phyloP scores from a whole-genome alignment of 2,797 vertebrate species.

The Microctenopoma stevenorrisi region DNA sequence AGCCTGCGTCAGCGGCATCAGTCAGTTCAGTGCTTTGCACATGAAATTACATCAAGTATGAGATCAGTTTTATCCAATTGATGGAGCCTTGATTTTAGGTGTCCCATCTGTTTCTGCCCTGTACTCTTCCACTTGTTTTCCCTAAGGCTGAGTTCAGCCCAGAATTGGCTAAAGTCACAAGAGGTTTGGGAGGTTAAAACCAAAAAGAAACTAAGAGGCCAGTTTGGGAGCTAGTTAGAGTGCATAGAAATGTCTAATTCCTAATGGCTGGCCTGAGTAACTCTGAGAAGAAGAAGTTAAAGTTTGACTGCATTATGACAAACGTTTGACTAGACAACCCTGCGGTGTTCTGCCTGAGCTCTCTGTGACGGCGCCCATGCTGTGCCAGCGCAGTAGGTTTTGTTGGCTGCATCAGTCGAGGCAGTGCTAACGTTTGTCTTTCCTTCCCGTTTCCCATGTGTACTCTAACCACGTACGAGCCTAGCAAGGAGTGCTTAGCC shows the following conservation, averaged over 20 bases:
- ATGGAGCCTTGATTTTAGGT: not conserved
- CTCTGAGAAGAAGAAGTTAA: not conserved
- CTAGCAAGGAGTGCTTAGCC: not conserved
- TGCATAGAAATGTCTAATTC: not conserved
- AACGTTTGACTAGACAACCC: not conserved
- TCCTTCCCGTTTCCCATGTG: not conserved
- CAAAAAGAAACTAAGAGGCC: slow-evolving; percentile 4
- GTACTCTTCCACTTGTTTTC: not conserved
- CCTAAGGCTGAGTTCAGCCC: slow-evolving; percentile 13
- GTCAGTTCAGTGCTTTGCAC: not conserved
- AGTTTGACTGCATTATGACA: not conserved
- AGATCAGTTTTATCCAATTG: not conserved
- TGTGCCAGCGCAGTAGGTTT: not conserved
- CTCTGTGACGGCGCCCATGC: not conserved
- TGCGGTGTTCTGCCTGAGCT: not conserved
- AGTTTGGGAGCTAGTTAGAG: not conserved
- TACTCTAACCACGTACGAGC: not conserved
- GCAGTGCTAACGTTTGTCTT: slow-evolving; percentile 9
- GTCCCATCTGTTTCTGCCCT: not conserved
- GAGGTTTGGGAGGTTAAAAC: slow-evolving; percentile 4
- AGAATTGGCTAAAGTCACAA: slow-evolving; percentile 29
- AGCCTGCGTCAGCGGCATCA: not conserved
- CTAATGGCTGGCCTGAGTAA: not conserved
- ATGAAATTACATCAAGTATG: not conserved
- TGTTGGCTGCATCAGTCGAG: not conserved